A percentile compares a stretch with the other conserved stretches of the same genome.
phyloP scores from a whole-genome alignment of 2,797 vertebrate species.

The Anas flavirostris region DNA sequence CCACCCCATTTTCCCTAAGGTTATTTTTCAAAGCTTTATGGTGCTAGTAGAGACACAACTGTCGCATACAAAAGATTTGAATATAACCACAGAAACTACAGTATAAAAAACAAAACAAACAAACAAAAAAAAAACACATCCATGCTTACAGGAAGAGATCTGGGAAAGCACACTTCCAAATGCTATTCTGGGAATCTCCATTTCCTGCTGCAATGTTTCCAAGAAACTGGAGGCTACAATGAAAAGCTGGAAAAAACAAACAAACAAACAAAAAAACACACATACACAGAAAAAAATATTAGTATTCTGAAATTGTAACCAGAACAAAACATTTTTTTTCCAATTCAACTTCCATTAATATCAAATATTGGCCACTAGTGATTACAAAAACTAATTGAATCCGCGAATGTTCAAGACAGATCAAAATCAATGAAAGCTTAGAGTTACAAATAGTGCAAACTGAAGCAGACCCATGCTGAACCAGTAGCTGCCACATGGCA shows the following conservation, averaged over 20 bases:
- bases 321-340: not conserved
- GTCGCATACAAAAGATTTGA: not conserved
- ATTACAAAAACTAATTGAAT: not conserved
- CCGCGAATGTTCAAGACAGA: not conserved
- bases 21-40: not conserved
- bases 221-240: constrained; percentile 83
- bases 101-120: not conserved
- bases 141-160: constrained; percentile 83
- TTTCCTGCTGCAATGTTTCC: constrained; percentile 83
- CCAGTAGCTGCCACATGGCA: not conserved
- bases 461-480: not conserved
- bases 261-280: too few relatives aligned
- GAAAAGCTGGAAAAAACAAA: constrained; percentile 70
- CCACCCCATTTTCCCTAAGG: not conserved
- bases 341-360: not conserved
- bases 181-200: constrained; percentile 75
- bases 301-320: not conserved
- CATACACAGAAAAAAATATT: not conserved
- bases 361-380: not conserved
- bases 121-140: not conserved
- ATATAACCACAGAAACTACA: constrained; percentile 18
- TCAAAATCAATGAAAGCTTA: not conserved
- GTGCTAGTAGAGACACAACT: not conserved
- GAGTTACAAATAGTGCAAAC: not conserved
- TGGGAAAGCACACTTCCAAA: constrained; percentile 82